A percentile compares a stretch with the other conserved stretches of the same genome.
phyloP scores from a whole-genome alignment of 2,888 invertebrate genomes.

The Listrodromus nycthemerus region DNA sequence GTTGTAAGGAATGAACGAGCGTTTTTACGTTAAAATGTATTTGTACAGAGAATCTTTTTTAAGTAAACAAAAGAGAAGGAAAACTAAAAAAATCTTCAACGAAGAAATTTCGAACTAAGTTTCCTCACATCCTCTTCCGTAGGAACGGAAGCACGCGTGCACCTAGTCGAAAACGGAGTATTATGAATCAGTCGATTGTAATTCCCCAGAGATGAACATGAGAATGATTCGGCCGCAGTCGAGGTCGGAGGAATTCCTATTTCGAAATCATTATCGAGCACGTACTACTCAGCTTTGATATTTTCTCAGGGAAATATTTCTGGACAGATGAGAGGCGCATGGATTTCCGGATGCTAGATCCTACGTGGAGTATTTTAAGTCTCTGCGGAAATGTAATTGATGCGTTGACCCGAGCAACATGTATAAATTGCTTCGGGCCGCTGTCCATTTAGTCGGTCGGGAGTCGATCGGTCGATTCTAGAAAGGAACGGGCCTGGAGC shows the following conservation, averaged over 20 bases:
- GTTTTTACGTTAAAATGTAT: constrained; percentile 52
- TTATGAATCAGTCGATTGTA: constrained; percentile 40
- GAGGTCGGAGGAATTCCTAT: constrained; percentile 35
- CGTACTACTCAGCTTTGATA: constrained; percentile 18
- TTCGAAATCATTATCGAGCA: constrained; percentile 36
- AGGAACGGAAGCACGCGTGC: background rate
- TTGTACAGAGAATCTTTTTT: constrained; percentile 52
- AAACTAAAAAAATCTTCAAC: constrained; percentile 10
- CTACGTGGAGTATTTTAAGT: background rate
- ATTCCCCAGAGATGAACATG: constrained; percentile 32
- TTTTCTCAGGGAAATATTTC: background rate
- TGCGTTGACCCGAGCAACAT: background rate
- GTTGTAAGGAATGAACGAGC: background rate
- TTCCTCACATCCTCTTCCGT: background rate
- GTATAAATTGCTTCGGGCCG: constrained; percentile 29
- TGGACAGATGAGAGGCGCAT: background rate
- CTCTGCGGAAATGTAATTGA: background rate
- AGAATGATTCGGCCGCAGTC: constrained; percentile 27
- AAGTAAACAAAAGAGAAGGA: constrained; percentile 18
- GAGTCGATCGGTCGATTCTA: constrained; percentile 53
- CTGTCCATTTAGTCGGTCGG: constrained; percentile 33
- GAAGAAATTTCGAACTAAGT: constrained; percentile 22
- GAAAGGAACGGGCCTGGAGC: constrained; percentile 61
- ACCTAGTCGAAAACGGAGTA: background rate
- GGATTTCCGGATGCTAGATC: background rate